Conservation (phyloP, 2,113 vertebrate species). For the Campylorhamphus procurvoides region DNA sequence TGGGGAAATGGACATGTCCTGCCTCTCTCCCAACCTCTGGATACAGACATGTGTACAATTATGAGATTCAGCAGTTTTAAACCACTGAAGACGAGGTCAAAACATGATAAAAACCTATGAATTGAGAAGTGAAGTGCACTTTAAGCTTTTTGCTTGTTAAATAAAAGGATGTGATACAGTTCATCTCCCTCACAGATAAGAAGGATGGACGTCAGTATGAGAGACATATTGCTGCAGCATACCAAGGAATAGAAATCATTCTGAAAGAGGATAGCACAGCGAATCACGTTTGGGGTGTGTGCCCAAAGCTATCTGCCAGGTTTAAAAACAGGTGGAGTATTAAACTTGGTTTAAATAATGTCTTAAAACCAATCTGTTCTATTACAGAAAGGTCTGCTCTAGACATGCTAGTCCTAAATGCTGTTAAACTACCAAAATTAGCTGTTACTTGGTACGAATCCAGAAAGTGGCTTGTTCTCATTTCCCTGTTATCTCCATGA, state of each 20-base stretch:
- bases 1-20: rapidly evolving
- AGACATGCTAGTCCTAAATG: neutral
- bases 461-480: neutral
- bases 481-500: neutral
- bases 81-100: neutral
- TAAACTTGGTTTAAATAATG: neutral
- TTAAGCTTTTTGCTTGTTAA: neutral
- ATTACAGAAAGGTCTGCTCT: neutral
- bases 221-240: neutral
- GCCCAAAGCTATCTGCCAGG: neutral
- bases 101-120: rapidly evolving
- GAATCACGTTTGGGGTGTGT: neutral
- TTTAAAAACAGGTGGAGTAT: neutral
- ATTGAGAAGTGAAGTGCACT: neutral
- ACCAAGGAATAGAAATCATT: neutral
- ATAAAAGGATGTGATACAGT: neutral
- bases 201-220: neutral
- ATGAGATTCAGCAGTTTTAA: rapidly evolving
- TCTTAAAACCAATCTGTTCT: neutral
- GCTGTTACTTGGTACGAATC: neutral
- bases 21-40: rapidly evolving
- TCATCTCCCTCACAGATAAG: neutral
- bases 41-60: rapidly evolving
- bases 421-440: neutral
- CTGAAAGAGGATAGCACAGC: neutral